phyloP scores from a whole-genome alignment of 2,888 invertebrate genomes.

The Drosophila niveifrons region DNA sequence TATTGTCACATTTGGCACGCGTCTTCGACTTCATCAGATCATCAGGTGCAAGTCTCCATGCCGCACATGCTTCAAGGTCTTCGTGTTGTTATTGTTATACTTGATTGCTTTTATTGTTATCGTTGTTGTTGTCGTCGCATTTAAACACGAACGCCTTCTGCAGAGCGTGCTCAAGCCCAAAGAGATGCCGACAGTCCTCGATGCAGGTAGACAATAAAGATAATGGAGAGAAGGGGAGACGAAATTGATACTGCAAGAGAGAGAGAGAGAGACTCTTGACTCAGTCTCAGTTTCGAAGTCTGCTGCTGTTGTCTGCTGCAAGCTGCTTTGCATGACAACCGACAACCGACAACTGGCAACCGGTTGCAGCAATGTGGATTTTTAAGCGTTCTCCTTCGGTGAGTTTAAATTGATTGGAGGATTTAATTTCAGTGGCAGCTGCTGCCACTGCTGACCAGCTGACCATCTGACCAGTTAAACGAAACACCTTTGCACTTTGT shows the following conservation, averaged over 20 bases:
- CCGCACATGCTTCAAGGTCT: background rate
- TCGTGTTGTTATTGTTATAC: constrained; percentile 13
- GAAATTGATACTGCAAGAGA: constrained; percentile 6
- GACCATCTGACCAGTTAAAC: constrained; percentile 52
- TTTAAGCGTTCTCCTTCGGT: constrained; percentile 36
- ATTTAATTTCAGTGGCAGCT: constrained; percentile 81
- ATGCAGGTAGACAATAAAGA: constrained; percentile 30
- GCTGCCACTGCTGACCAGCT: constrained; percentile 25
- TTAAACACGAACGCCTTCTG: constrained; percentile 75
- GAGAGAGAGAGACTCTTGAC: background rate
- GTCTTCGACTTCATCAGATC: constrained; percentile 50
- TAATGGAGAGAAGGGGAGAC: background rate
- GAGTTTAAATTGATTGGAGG: constrained; percentile 79
- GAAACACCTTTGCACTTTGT: constrained; percentile 59
- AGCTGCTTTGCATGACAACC: constrained; percentile 74
- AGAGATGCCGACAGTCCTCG: constrained; percentile 46
- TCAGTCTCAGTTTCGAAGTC: constrained; percentile 23
- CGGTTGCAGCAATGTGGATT: constrained; percentile 70
- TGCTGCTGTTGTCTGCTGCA: constrained; percentile 9
- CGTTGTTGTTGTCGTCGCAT: constrained; percentile 66
- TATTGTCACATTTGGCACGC: constrained; percentile 79
- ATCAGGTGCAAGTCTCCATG: constrained; percentile 63
- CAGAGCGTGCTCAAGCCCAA: constrained; percentile 54
- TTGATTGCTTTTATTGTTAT: constrained; percentile 75
- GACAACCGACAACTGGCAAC: constrained; percentile 62